Evolutionary conservation across 2,113 vertebrate species (phyloP).

Genomic region (Leptobrachium leishanense): DNA sequence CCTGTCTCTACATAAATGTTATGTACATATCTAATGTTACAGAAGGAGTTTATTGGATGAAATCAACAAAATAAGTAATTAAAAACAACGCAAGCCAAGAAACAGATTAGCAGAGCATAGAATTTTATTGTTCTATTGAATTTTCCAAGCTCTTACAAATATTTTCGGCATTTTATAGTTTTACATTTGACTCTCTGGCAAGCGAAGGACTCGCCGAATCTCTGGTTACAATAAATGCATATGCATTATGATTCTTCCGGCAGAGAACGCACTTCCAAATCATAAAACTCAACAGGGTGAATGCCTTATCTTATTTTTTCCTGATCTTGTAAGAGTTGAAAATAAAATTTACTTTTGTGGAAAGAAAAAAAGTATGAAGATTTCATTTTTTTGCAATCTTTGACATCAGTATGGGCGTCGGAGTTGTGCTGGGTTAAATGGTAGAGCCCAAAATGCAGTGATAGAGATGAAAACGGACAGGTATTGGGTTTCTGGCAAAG

Average conservation of each 20-base stretch:
- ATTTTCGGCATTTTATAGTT: neutral
- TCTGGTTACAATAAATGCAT: neutral
- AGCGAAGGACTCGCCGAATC: neutral
- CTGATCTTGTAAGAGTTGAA: neutral
- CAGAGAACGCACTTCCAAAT: neutral
- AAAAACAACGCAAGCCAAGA: slow-evolving; percentile 62
- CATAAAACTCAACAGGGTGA: neutral
- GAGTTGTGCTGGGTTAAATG: too few relatives aligned
- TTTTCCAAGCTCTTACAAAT: slow-evolving; percentile 59
- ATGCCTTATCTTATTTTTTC: neutral
- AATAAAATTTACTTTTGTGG: neutral
- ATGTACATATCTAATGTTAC: slow-evolving; percentile 35
- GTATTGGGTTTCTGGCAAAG: too few relatives aligned
- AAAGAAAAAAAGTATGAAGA: too few relatives aligned
- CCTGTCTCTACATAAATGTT: neutral
- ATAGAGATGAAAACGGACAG: too few relatives aligned
- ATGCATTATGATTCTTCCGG: neutral
- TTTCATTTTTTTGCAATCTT: too few relatives aligned
- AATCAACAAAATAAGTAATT: slow-evolving; percentile 51
- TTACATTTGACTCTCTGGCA: slow-evolving; percentile 52
- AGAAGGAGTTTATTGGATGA: slow-evolving; percentile 56
- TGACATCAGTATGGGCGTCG: too few relatives aligned
- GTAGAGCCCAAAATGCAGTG: too few relatives aligned
- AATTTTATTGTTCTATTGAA: slow-evolving; percentile 63
- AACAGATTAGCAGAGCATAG: slow-evolving; percentile 69